These are phyloP conservation scores for Abrostola triplasia DNA, from an alignment of 2,888 invertebrate species.

Conservation along the genomic window DNA sequence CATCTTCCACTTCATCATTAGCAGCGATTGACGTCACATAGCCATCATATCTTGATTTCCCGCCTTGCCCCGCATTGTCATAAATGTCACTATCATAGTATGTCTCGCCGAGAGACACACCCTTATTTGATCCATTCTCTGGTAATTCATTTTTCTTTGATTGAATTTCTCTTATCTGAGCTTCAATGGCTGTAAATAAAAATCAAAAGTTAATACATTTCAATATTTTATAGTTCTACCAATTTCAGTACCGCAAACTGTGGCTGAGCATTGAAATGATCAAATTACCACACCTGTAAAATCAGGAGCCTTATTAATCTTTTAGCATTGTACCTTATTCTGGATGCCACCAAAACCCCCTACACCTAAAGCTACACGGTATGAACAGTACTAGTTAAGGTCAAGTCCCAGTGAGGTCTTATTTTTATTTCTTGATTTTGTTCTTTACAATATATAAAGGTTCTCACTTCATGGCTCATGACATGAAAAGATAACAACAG, in stretches of 20 bases:
- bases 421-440: too few species aligned
- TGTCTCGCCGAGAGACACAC: conserved; percentile 95
- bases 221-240: background rate
- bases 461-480: too few species aligned
- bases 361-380: too few species aligned
- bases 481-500: too few species aligned
- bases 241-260: background rate
- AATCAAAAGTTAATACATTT: conserved; percentile 6
- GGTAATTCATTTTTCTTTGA: conserved; percentile 93
- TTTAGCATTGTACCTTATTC: too few species aligned
- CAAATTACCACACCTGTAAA: too few species aligned
- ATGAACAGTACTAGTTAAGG: too few species aligned
- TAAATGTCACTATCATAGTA: conserved; percentile 98
- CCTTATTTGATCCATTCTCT: conserved; percentile 91
- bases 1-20: conserved; percentile 98
- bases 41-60: conserved; percentile 95
- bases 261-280: too few species aligned
- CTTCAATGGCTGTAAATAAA: conserved; percentile 95
- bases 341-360: too few species aligned
- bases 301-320: too few species aligned
- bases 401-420: too few species aligned
- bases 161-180: conserved; percentile 97
- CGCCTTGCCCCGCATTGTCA: conserved; percentile 90
- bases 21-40: conserved; percentile 99
- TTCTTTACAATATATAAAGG: too few species aligned